phyloP scores from a whole-genome alignment of 1,140 invertebrate genomes.

The Drosophila ironensis region DNA sequence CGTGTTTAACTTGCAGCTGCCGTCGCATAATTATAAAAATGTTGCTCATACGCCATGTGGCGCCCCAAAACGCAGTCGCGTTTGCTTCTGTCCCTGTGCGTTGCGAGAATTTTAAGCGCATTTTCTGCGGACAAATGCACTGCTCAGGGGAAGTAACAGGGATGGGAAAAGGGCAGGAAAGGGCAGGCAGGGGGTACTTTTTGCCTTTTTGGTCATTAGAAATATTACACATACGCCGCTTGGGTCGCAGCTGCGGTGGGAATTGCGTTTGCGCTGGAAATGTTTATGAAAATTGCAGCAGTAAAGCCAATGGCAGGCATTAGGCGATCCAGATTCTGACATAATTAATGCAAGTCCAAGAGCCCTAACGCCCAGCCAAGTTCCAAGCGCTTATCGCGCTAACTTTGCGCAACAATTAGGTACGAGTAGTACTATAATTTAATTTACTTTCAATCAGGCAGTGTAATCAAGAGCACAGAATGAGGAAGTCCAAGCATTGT shows the following conservation, averaged over 20 bases:
- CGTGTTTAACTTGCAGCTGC: conserved; percentile 55
- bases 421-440: no score
- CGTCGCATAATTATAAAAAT: conserved; percentile 68
- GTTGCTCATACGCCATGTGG: conserved; percentile 54
- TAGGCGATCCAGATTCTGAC: not conserved
- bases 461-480: not conserved
- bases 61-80: not conserved
- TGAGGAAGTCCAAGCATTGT: no score
- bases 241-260: conserved; percentile 12
- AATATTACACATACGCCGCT: conserved; percentile 57
- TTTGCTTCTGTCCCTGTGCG: conserved; percentile 1
- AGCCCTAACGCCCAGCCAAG: no score
- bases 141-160: conserved; percentile 12
- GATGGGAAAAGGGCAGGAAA: no score
- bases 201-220: conserved; percentile 18
- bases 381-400: no score
- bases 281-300: conserved; percentile 35
- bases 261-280: conserved; percentile 7
- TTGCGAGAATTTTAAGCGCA: conserved; percentile 28
- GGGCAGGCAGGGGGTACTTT: no score
- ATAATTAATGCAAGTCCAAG: conserved; percentile 8
- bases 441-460: not conserved
- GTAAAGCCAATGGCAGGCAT: conserved; percentile 13
- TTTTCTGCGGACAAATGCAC: conserved; percentile 37
- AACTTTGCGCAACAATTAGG: no score